phyloP scores from a whole-genome alignment of 2,888 invertebrate species.

The Brachyopa scutellaris region DNA sequence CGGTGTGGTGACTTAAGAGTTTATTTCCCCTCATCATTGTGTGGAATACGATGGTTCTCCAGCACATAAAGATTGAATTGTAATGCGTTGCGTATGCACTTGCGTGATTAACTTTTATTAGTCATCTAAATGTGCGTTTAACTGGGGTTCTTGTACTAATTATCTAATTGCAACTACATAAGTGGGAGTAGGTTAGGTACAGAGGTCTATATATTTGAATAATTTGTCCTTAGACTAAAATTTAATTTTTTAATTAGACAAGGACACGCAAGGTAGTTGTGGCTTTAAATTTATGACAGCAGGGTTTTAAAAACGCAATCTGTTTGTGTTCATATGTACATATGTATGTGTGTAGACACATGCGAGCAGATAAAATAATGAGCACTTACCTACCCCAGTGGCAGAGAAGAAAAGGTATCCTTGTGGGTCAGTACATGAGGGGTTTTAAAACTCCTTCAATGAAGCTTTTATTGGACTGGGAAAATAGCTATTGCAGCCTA shows the following conservation, averaged over 20 bases:
- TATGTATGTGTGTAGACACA: too few relatives aligned
- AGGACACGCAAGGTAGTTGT: constrained; percentile 14
- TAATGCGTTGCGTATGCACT: constrained; percentile 38
- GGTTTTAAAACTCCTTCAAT: too few relatives aligned
- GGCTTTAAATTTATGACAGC: neutral
- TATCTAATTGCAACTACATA: constrained; percentile 44
- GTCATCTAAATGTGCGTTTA: neutral
- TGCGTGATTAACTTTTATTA: constrained; percentile 45
- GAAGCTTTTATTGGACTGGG: too few relatives aligned
- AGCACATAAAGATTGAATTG: neutral
- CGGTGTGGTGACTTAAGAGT: constrained; percentile 13
- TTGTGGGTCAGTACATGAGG: too few relatives aligned
- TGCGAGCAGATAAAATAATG: too few relatives aligned
- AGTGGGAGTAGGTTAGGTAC: too few relatives aligned
- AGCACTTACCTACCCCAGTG: neutral
- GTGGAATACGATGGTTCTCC: too few relatives aligned
- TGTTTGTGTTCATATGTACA: neutral
- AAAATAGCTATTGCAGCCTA: too few relatives aligned
- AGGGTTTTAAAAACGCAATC: neutral
- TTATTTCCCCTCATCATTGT: too few relatives aligned
- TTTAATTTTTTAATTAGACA: constrained; percentile 18
- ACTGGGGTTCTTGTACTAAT: constrained; percentile 17
- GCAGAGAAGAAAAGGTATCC: too few relatives aligned
- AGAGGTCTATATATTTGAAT: too few relatives aligned
- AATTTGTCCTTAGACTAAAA: too few relatives aligned